phyloP scores from a whole-genome alignment of 2,888 invertebrate genomes.

The Lordiphosa andalusiaca region DNA sequence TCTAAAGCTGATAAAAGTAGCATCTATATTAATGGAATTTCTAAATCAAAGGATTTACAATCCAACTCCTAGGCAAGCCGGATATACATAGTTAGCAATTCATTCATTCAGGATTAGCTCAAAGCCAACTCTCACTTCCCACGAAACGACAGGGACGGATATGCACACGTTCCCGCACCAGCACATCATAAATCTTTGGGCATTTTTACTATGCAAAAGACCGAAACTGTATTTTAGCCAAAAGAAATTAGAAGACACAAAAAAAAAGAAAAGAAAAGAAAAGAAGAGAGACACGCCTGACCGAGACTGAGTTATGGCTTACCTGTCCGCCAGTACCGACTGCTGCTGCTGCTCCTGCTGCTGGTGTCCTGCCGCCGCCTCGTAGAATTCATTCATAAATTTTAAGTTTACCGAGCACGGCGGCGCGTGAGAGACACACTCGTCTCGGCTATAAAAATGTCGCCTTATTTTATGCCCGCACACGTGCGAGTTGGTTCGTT shows the following conservation, averaged over 20 bases:
- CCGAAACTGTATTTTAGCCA: slow-evolving; percentile 41
- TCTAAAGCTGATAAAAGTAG: slow-evolving; percentile 8
- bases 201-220: slow-evolving; percentile 58
- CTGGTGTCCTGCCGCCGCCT: slow-evolving; percentile 2
- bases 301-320: slow-evolving; percentile 40
- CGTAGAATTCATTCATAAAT: slow-evolving; percentile 66
- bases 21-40: slow-evolving; percentile 58
- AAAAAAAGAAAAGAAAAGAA: slow-evolving; percentile 31
- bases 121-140: slow-evolving; percentile 35
- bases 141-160: slow-evolving; percentile 4
- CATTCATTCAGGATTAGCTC: slow-evolving; percentile 67
- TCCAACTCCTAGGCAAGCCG: slow-evolving; percentile 25
- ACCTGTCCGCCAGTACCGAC: slow-evolving; percentile 9
- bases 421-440: slow-evolving; percentile 43
- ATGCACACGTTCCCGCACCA: slow-evolving; percentile 43
- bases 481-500: slow-evolving; percentile 49
- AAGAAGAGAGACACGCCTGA: slow-evolving; percentile 12
- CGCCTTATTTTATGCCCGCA: slow-evolving; percentile 69
- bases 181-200: slow-evolving; percentile 58
- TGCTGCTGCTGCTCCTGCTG: slow-evolving; percentile 5
- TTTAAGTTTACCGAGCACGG: slow-evolving; percentile 40
- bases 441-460: slow-evolving; percentile 69
- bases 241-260: slow-evolving; percentile 41
- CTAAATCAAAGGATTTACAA: slow-evolving; percentile 43
- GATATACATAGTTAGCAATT: slow-evolving; percentile 48